These are phyloP conservation scores for Trichonephila inaurata DNA, from an alignment of 1,140 invertebrate species.

Conservation along the genomic window DNA sequence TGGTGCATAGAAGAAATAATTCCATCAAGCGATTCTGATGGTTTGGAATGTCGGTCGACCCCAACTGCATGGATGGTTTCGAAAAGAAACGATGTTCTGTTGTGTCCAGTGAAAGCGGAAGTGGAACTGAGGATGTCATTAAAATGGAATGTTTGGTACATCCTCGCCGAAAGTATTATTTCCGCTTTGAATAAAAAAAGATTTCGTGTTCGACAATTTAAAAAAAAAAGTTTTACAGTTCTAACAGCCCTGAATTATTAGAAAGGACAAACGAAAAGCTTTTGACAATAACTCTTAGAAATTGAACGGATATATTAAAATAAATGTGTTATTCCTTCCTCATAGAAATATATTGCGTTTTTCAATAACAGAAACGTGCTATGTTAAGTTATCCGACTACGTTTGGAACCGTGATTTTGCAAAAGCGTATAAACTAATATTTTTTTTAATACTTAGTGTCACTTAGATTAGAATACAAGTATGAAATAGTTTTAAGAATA, in stretches of 20 bases:
- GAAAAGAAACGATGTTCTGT: not conserved
- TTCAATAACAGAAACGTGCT: too few species aligned
- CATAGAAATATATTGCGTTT: too few species aligned
- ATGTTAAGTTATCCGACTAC: too few species aligned
- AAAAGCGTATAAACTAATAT: too few species aligned
- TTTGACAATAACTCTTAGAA: too few species aligned
- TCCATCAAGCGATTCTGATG: not conserved
- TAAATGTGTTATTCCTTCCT: too few species aligned
- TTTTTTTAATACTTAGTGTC: too few species aligned
- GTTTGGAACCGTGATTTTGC: too few species aligned
- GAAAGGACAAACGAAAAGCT: too few species aligned
- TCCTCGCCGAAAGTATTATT: not conserved
- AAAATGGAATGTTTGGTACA: not conserved
- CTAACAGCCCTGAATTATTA: not conserved
- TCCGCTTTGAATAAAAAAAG: not conserved
- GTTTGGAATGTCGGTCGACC: not conserved
- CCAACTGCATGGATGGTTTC: not conserved
- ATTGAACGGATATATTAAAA: too few species aligned
- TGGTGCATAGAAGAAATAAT: not conserved
- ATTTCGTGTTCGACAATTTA: not conserved
- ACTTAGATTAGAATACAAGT: too few species aligned
- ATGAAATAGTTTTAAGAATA: too few species aligned
- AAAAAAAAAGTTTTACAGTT: not conserved
- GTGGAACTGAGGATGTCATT: slow-evolving; percentile 3
- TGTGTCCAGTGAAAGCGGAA: not conserved